Base-by-base conservation (phyloP, 2,888 invertebrate species). In the Drosophila formosana region DNA sequence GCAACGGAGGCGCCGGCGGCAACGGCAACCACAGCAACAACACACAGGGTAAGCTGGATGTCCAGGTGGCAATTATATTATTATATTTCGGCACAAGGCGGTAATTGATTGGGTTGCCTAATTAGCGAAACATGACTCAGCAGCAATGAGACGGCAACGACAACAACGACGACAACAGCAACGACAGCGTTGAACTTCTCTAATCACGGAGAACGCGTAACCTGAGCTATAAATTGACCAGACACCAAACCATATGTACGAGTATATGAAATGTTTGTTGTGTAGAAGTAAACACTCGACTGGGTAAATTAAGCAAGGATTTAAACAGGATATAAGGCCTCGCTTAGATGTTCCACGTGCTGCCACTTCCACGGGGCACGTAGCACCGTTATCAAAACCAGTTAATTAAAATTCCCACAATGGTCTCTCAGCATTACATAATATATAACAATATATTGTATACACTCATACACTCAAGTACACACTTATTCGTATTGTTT, bases 371-470 rank as follows among this genome's bases (percentile, higher is more conserved):
- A 32, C 4, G 18, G 2, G 18, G 18, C 49, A 49, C 50, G 52
- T 53, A 37, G 26, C 41, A 55, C 7, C 41, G 57, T 67, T 74
- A 84, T 68, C 73, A 72, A 73, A 72, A 64, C 66, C 80, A 85
- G 86, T 82, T 86, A 86, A 89, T 86, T 86, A 86, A 89, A 89
- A 89, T 89, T 88, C 83, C 58, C 46, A 50, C 69, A 80, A 80
- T 78, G 75, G 73, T 82, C 82, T 68, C 13, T 6, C 64, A 61
- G 71, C 65, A 64, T 47, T 53, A 66, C 51, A 70, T 64, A 51
- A 52, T 39, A 62, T 37, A 50, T 37, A 37, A 18, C 41, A 18
- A 41, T 32, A 41, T 26, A 37, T 47, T 37, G 45, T 57, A 46
- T 55, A 45, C 6, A 43, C 58, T 30, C 49, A 58, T 46, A 72